Base-by-base conservation (phyloP, 2,888 invertebrate species). In the Drosophila nr. fundita region DNA sequence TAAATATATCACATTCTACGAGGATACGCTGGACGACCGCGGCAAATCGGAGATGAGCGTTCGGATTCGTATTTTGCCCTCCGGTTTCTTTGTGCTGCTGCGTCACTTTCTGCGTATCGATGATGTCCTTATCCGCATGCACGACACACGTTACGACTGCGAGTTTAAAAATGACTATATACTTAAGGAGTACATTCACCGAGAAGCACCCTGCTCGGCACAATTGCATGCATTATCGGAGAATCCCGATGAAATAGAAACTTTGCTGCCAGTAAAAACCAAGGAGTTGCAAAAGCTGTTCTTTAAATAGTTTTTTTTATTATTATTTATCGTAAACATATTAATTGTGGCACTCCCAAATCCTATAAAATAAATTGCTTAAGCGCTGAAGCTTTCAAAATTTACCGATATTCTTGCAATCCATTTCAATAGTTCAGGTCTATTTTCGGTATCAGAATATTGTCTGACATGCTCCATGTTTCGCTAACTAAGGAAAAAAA, bases 21-120 rank as follows among this genome's bases (percentile, higher is more conserved):
- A 99, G 94, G 99, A 99, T 94, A 99, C 99, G 93, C 94, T 99
- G 53, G 99, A 99, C 91, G 99, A 99, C 93, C 98, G 99, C 94
- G 99, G 99, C 21, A 96, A 97, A 64, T 97, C 99, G 2, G 96
- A 97, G 59, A 95, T 96, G 84, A 96, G 96, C 76, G 97, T 98
- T 0, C 98, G 99, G 96, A 97, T 99, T 94, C 96, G 99, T 91
- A 98, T 98, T 2, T 99, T 99, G 99, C 98, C 98, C 0, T 95
- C 96, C 45, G 97, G 97, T 78, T 98, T 98, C 94, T 99, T 98
- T 92, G 95, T 99, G 57, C 94, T 99, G 10, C 93, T 98, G 68
- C 95, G 99, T 82, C 98, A 97, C 92, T 99, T 99, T 93, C 94
- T 99, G 74, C 95, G 99, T 88, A 97, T 99, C 2, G 99, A 99